Evolutionary conservation across 2,113 vertebrate genomes (phyloP).

Genomic region (Poeciliopsis turrubarensis): DNA sequence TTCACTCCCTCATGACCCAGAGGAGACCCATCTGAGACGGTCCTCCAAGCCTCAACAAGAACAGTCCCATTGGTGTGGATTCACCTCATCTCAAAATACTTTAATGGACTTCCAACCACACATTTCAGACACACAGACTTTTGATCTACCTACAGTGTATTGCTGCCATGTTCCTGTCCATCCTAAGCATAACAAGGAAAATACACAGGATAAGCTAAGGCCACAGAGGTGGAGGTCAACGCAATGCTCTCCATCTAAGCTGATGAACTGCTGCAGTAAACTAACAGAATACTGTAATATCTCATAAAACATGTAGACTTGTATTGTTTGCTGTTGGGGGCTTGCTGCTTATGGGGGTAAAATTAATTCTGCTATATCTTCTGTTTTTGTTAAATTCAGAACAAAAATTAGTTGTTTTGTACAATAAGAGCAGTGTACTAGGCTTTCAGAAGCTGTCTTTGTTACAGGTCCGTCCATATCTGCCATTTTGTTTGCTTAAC

Average conservation of each 20-base stretch:
- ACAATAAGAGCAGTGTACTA: conserved; percentile 59
- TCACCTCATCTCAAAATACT: conserved; percentile 33
- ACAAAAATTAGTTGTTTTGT: conserved; percentile 69
- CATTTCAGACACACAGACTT: conserved; percentile 50
- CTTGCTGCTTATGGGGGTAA: conserved; percentile 73
- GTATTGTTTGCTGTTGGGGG: conserved; percentile 75
- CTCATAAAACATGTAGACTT: conserved; percentile 67
- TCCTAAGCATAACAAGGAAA: conserved; percentile 53
- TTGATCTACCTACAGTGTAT: conserved; percentile 38
- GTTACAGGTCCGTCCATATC: conserved; percentile 42
- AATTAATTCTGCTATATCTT: conserved; percentile 61
- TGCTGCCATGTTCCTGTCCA: conserved; percentile 47
- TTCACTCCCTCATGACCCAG: conserved; percentile 26
- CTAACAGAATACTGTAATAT: conserved; percentile 54
- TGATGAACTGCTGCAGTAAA: conserved; percentile 45
- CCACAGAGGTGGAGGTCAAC: conserved; percentile 42
- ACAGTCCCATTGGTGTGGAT: conserved; percentile 51
- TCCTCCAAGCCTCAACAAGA: conserved; percentile 54
- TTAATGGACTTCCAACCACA: conserved; percentile 38
- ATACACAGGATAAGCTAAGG: conserved; percentile 52
- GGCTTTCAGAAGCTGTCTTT: conserved; percentile 44
- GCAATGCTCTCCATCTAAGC: conserved; percentile 41
- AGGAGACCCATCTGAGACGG: conserved; percentile 45
- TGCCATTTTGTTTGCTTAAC: conserved; percentile 52
- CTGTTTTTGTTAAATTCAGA: conserved; percentile 69